A percentile compares a stretch with the other conserved stretches of the same genome.
phyloP scores from a whole-genome alignment of 2,797 vertebrate genomes.

The Taenioides sp. region DNA sequence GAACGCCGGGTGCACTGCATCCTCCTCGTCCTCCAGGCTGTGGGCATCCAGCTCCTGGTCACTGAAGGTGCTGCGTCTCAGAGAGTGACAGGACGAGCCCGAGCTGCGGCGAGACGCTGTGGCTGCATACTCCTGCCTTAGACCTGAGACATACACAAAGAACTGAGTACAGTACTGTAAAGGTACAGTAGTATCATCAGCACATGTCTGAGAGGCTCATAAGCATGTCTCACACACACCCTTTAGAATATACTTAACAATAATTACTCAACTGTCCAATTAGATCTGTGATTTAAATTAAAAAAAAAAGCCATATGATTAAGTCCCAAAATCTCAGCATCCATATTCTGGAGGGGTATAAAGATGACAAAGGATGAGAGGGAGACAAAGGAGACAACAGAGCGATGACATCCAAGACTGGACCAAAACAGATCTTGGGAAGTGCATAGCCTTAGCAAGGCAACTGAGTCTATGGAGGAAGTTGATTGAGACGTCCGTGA shows the following conservation, averaged over 20 bases:
- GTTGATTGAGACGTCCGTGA: background rate
- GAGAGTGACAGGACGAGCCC: slow-evolving; percentile 94
- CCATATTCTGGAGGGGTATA: background rate
- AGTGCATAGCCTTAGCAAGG: background rate
- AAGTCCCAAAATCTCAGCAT: background rate
- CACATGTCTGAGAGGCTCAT: too few species aligned
- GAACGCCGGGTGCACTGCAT: slow-evolving; percentile 83
- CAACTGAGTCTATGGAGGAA: background rate
- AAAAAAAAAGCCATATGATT: background rate
- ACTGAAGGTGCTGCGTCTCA: slow-evolving; percentile 91
- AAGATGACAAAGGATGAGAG: too few species aligned
- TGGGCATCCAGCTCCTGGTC: slow-evolving; percentile 97
- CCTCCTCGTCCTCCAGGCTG: slow-evolving; percentile 97
- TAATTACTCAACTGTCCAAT: too few species aligned
- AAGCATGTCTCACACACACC: too few species aligned
- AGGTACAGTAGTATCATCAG: too few species aligned
- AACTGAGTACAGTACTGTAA: background rate
- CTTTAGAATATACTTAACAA: too few species aligned
- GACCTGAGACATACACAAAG: slow-evolving; percentile 72
- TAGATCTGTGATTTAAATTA: background rate
- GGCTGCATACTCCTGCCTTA: slow-evolving; percentile 96
- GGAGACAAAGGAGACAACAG: background rate
- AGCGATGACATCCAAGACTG: background rate
- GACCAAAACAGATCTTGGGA: background rate
- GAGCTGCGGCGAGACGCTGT: slow-evolving; percentile 94